Evolutionary conservation across 2,113 vertebrate genomes (phyloP), one percentile per base, ranked within the genome.

Genomic region (Phylloscopus whistleri): DNA sequence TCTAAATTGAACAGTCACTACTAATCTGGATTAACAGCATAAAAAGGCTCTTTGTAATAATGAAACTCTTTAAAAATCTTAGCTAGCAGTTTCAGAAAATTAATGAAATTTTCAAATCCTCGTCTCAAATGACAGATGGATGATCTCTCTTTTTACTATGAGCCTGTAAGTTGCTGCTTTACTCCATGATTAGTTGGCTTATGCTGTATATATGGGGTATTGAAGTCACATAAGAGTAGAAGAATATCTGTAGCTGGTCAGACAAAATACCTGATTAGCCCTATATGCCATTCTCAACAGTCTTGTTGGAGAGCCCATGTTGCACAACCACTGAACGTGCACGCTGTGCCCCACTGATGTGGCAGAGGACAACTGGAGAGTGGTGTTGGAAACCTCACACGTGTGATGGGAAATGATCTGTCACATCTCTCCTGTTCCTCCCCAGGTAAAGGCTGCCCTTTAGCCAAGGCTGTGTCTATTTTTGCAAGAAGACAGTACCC

Each of bases 11-110:
- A 69, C 67, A 73, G 81, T 89, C 62, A 35, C 48, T 85, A 39
- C 85, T 95, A 89, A 94, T 89, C 91, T 90, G 68, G 86, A 87
- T 94, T 95, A 85, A 76, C 13, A 87, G 28, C 15, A 76, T 93
- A 69, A 89, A 93, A 95, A 93, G 70, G 14, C 21, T 88, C 82
- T 95, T 95, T 86, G 75, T 96, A 85, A 48, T 85, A 95, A 74
- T 66, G 37, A 93, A 93, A 66, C 59, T 59, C 69, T 75, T 82
- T 66, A 49, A 83, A 78, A 94, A 75, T 74, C 33, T 92, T 90
- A 74, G 48, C 52, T 81, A 80, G 70, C 2, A 1, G 27, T 90
- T 95, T 93, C 55, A 88, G 83, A 69, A 96, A 85, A 94, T 58
- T 83, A 93, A 70, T 62, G 49, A 80, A 80, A 80, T 66, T 88